Evolutionary conservation across 2,113 vertebrate genomes (phyloP).

Genomic region (Mixornis gularis): DNA sequence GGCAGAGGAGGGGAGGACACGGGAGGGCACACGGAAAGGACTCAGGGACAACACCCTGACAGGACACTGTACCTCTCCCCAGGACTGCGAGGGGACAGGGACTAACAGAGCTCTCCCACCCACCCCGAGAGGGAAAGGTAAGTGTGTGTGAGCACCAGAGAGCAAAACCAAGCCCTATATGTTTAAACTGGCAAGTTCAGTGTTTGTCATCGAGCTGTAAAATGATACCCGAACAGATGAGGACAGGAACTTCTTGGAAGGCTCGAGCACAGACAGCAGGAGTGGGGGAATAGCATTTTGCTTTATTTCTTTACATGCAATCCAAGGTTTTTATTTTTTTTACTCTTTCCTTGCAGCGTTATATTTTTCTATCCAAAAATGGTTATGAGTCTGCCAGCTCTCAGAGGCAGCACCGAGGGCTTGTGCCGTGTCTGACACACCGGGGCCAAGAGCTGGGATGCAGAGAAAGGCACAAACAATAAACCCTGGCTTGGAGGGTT

Average conservation of each 20-base stretch:
- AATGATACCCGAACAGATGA: slow-evolving; percentile 56
- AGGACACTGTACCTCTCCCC: accelerated
- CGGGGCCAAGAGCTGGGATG: neutral
- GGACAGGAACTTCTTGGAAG: slow-evolving; percentile 62
- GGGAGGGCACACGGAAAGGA: neutral
- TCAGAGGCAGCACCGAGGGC: neutral
- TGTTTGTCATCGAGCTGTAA: slow-evolving; percentile 56
- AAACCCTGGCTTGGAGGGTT: neutral
- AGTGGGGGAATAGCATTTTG: slow-evolving; percentile 59
- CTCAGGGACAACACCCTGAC: accelerated
- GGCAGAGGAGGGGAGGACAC: neutral
- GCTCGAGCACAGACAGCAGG: slow-evolving; percentile 47
- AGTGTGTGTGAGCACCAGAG: neutral
- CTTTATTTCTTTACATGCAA: slow-evolving; percentile 50
- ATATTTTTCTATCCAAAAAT: slow-evolving; percentile 49
- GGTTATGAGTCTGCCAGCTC: slow-evolving; percentile 34
- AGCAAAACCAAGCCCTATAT: slow-evolving; percentile 18
- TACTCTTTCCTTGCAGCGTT: neutral
- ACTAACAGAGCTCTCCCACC: neutral
- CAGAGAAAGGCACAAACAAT: neutral
- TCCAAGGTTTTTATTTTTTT: neutral
- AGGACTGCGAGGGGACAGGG: accelerated
- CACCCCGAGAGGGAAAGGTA: neutral
- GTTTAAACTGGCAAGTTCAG: slow-evolving; percentile 57
- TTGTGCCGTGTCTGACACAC: neutral